Evolutionary conservation across 1,140 invertebrate species (phyloP), one percentile per base, ranked within the genome.

Genomic region (Proales similis): DNA sequence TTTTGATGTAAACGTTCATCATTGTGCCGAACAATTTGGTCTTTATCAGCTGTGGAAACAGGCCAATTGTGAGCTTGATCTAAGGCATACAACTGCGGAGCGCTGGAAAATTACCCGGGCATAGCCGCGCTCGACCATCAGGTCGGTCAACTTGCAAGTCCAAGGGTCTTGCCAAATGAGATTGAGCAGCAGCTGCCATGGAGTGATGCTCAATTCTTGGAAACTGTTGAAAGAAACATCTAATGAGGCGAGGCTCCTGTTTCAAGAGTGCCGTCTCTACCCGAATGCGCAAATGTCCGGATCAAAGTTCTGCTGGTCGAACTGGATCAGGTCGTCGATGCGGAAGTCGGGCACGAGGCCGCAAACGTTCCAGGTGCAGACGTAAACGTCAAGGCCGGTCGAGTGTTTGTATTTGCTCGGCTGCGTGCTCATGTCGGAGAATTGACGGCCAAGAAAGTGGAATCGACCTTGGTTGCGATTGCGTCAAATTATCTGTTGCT

Each of bases 1-100:
- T 57, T 57, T 42, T 57, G 7, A 57, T 17, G 45, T 57, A 57
- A n/a, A 57, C 45, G 45, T 57, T 57, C 7, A 57, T 22, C 22
- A 57, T 12, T 39, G 45, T 57, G 19, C 51, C 51, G 17, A 57
- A 36, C 9, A 57, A 39, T 4, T 42, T 24, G 30, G 51, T 57
- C 30, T 36, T 42, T 24, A 42, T 26, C 27, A 57, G 14, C 51
- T 57, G 17, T 20, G 14, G 22, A 57, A 42, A 5, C 30, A 57
- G 20, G 17, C 17, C 3, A 14, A 51, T 51, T 19, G 33, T 30
- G 7, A 51, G n/a, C n/a, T n/a, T n/a, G n/a, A n/a, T n/a, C n/a
- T n/a, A n/a, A n/a, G n/a, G n/a, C n/a, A n/a, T n/a, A 51, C 17
- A 53, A 17, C 4, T 36, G 11, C n/a, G 26, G 14, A 51, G 4